Conservation (phyloP, 2,888 invertebrate species). For the Frankliniella intonsa region DNA sequence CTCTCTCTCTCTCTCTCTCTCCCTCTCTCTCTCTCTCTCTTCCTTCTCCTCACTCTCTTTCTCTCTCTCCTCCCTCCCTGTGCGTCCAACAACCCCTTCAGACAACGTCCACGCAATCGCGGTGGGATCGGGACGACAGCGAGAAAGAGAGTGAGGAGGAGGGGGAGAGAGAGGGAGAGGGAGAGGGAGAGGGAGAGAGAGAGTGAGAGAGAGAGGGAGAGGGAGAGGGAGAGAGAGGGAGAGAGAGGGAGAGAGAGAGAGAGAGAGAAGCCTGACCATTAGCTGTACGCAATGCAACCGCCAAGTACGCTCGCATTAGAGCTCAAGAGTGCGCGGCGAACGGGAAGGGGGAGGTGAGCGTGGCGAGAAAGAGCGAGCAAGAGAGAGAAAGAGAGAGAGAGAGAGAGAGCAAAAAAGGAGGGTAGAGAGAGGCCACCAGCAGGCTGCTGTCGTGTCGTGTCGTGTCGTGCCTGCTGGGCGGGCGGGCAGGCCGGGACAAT, state of each 20-base stretch:
- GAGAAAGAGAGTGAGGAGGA: background rate
- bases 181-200: background rate
- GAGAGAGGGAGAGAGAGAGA: background rate
- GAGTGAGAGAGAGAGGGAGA: background rate
- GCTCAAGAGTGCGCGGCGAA: conserved; percentile 18
- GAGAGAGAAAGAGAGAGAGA: too few species aligned
- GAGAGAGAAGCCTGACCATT: background rate
- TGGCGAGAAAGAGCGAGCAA: too few species aligned
- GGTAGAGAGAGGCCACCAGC: background rate
- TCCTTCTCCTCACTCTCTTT: background rate
- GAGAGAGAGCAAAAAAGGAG: background rate
- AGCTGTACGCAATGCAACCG: conserved; percentile 16
- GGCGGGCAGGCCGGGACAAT: background rate
- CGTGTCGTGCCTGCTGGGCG: background rate
- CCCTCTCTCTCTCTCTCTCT: background rate
- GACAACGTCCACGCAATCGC: too few species aligned
- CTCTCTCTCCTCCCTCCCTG: too few species aligned
- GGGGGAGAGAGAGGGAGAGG: background rate
- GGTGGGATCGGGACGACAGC: too few species aligned
- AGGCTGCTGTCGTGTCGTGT: too few species aligned
- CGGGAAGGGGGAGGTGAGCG: background rate
- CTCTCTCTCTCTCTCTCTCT: background rate
- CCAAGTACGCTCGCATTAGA: conserved; percentile 18
- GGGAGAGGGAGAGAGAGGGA: background rate
- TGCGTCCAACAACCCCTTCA: too few species aligned